Evolutionary conservation across 2,797 vertebrate genomes (phyloP), one percentile per base, ranked within the genome.

Genomic region (Chaetodon trifasciatus): DNA sequence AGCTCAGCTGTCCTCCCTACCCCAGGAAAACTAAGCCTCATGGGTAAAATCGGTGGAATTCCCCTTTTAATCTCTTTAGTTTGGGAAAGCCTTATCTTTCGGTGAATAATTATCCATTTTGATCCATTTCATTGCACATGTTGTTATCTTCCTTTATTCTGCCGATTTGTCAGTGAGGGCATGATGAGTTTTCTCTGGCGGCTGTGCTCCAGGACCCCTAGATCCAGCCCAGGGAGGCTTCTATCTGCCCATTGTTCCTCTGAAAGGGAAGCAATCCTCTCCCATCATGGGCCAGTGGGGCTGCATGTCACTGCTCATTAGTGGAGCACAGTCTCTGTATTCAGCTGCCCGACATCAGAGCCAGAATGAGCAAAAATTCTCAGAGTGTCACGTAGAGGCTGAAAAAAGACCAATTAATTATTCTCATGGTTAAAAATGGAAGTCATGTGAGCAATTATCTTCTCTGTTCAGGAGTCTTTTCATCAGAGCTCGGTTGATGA

Each of bases 231-330:
- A 70, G 67, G 23, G 65, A 65, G 70, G 73, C 56, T 61, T 87
- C 76, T 78, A 42, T 89, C 82, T 79, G 69, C 49, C 70, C 75
- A 88, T 93, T 91, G 88, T 93, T 88, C 86, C 58, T 21, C 81
- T 88, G 74, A 84, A 87, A 88, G 60, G 65, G 49, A 40, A 55
- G 62, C 57, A 60, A 68, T 73, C 81, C 75, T 82, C 77, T 90
- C 74, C 84, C 85, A 76, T 56, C 57, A 60, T 50, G 53, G 89
- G 52, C 78, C 83, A 76, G 40, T 66, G 78, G 60, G 83, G 84
- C 83, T 82, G 73, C 73, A 78, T 88, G 87, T 90, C 87, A 80
- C 69, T 82, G 85, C 85, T 92, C 85, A 90, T 94, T 92, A 92
- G 85, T 74, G 53, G 55, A 85, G 67, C 76, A 84, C 86, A 85